Base-by-base conservation (phyloP, 53 echinoderm and acorn worm genomes). In the Luidia sarsii region DNA sequence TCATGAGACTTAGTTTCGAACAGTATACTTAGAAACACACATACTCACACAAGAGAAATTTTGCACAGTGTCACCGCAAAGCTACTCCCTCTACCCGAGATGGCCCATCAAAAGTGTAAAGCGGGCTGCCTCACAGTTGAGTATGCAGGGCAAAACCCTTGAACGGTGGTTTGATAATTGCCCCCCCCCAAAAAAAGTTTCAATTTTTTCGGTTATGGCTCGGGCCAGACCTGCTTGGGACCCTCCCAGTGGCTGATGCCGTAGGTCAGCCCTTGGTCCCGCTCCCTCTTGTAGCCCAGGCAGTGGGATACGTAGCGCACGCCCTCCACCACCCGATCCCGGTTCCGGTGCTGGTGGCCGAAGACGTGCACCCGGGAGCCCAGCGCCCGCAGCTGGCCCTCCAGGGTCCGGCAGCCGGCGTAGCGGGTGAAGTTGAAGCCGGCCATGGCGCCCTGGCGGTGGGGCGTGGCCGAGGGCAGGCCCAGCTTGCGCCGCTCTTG, bases 371-470 rank as follows among this genome's bases (percentile, higher is more conserved):
- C 74, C 16, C 30, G 37, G 6, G 91, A 63, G 14, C 88, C 85
- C 6, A 94, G 50, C 67, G 70, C 54, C 16, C 99, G 82, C 43
- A 99, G 35, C 83, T 99, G 99, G 18, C 48, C 65, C 53, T 99
- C 99, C 33, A 99, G 49, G 11, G 81, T 75, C 29, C 82, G 50
- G 39, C 94, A 89, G 43, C 99, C 99, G 7, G 99, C 99, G 74
- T 88, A 99, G 33, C 99, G 86, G 0, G 99, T 99, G 68, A 99
- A 99, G 82, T 99, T 94, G 68, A 99, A 99, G 10, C 94, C 89
- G 38, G 80, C 65, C 65, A 91, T 87, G 18, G 99, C 86, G 25
- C 99, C 99, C 68, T 99, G 99, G 7, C 91, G 81, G 33, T 80
- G 64, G 4, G 89, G 88, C 29, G 88, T 75, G n/a, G 63, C 66